Evolutionary conservation across 1,140 invertebrate species (phyloP).

Genomic region (Diabrotica undecimpunctata): DNA sequence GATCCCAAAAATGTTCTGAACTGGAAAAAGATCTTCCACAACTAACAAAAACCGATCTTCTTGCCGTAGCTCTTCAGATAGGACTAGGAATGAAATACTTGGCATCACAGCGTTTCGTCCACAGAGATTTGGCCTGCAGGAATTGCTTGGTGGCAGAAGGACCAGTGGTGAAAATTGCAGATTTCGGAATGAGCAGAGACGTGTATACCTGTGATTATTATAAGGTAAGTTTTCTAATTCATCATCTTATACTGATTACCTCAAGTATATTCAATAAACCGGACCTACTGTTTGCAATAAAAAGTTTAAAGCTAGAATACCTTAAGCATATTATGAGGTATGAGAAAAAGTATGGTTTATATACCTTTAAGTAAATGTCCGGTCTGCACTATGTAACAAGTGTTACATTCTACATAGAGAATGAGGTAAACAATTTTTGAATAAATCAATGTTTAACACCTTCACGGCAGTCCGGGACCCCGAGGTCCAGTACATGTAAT

Average conservation of each 20-base stretch:
- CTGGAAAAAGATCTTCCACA: constrained; percentile 40
- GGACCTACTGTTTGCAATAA: no score
- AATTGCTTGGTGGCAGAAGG: constrained; percentile 84
- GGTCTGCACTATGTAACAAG: no score
- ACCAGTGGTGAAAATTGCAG: constrained; percentile 82
- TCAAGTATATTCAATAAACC: not conserved
- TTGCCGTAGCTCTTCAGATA: constrained; percentile 71
- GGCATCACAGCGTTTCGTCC: constrained; percentile 83
- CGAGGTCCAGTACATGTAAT: no score
- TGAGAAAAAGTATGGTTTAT: no score
- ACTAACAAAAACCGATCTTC: constrained; percentile 52
- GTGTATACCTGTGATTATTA: constrained; percentile 92
- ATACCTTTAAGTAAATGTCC: no score
- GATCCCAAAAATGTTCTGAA: constrained; percentile 56
- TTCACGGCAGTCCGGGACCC: no score
- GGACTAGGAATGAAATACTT: constrained; percentile 86
- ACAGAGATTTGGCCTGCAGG: constrained; percentile 85
- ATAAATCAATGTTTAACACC: no score
- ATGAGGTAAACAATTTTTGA: no score
- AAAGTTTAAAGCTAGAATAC: no score
- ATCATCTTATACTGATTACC: not conserved
- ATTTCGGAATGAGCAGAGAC: constrained; percentile 88
- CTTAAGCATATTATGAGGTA: no score
- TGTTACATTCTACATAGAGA: no score
- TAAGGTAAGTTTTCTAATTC: constrained; percentile 57